phyloP scores from a whole-genome alignment of 2,113 vertebrate genomes.

The Gymnogyps californianus region DNA sequence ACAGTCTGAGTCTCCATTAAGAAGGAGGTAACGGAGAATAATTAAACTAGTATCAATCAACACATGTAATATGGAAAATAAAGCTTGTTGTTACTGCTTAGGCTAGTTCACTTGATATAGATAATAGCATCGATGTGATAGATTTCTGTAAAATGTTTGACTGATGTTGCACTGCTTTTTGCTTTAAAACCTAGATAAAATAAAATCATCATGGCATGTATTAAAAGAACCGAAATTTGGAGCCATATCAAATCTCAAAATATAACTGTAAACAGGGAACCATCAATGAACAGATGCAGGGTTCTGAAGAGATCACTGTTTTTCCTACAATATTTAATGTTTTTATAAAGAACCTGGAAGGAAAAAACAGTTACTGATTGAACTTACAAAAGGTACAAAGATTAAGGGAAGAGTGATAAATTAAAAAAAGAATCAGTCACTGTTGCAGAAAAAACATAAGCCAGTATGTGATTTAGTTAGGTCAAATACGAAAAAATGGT shows the following conservation, averaged over 20 bases:
- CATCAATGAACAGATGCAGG: neutral
- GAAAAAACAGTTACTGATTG: neutral
- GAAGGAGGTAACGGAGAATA: neutral
- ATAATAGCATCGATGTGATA: fast-evolving
- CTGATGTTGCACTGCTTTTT: neutral
- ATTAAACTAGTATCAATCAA: neutral
- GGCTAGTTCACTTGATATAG: neutral
- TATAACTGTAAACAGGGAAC: neutral
- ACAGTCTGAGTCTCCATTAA: neutral
- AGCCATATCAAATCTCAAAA: neutral
- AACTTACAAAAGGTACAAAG: neutral
- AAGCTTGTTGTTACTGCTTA: neutral
- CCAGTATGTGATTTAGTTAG: neutral
- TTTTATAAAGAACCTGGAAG: neutral
- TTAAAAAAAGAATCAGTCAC: neutral
- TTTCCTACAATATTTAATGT: neutral
- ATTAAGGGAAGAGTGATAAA: neutral
- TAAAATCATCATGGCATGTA: neutral
- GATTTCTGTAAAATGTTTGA: neutral
- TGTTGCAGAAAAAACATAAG: neutral
- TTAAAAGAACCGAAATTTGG: neutral
- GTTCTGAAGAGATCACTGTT: neutral
- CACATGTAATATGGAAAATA: neutral
- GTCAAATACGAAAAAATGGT: neutral
- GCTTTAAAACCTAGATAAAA: neutral